Evolutionary conservation across 2,113 vertebrate species (phyloP).

Genomic region (Rhinichthys klamathensis): DNA sequence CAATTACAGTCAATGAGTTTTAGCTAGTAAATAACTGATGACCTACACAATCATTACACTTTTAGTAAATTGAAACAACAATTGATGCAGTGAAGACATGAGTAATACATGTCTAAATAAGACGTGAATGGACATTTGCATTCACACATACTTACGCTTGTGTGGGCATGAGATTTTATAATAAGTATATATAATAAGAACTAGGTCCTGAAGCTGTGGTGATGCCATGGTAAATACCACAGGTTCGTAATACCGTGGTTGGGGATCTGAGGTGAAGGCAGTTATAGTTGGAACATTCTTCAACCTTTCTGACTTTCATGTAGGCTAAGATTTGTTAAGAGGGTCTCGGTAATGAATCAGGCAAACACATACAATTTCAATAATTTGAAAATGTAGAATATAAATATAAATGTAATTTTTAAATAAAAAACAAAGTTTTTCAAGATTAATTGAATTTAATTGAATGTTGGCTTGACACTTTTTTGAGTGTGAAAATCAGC

Average conservation of each 20-base stretch:
- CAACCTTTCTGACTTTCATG: no score
- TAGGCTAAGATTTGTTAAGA: neutral
- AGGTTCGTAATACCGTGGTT: neutral
- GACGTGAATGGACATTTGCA: neutral
- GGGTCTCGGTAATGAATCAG: conserved; percentile 33
- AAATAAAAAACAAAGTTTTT: neutral
- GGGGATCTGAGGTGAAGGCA: neutral
- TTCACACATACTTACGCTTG: neutral
- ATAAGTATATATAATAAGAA: neutral
- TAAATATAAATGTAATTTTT: neutral
- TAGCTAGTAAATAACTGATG: neutral
- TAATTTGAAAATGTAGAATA: no score
- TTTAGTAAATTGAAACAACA: neutral
- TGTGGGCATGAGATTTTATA: neutral
- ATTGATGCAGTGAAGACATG: neutral
- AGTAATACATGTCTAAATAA: neutral
- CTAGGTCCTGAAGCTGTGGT: neutral
- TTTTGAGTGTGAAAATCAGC: neutral
- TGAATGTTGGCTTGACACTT: neutral
- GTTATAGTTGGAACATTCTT: no score
- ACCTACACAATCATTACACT: neutral
- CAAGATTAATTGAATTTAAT: neutral
- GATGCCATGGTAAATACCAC: neutral
- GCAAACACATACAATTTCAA: no score
- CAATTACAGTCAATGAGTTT: conserved; percentile 4